Evolutionary conservation across 2,888 invertebrate genomes (phyloP), one percentile per base, ranked within the genome.

Genomic region (Desoria tigrina): DNA sequence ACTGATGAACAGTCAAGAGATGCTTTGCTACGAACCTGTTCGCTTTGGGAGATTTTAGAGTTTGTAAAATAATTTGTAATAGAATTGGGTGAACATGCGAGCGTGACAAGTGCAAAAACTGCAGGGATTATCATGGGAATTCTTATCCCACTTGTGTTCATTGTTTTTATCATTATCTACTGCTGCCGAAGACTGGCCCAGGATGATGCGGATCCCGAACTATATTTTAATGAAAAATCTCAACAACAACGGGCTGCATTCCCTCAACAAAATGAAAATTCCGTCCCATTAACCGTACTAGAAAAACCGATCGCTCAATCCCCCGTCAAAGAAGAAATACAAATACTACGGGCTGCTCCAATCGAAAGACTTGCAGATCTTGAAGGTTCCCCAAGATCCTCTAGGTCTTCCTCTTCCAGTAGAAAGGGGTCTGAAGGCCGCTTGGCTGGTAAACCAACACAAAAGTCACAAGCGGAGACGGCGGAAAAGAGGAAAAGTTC

Each of bases 61-160:
- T 32, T 32, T 32, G 23, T 53, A 27, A 42, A 58, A 58, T 58
- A 16, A 32, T 45, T 39, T 65, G 24, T 16, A 27, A 60, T 64
- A 76, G 76, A 76, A 74, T 71, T 68, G 26, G 76, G 74, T 18
- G 76, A 76, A 58, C 71, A 74, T 61, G 68, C 71, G 18, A 72
- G 73, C 26, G 71, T 74, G 49, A 61, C 74, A 53, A 68, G 68
- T 61, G 73, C 70, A n/a, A 66, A 65, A 63, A 89, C 92, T 4
- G 85, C 88, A 79, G 90, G 89, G 73, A 86, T 91, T 80, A 86
- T 92, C 75, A 82, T 90, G 72, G 87, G 88, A 42, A 85, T 91
- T 69, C 82, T 93, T 80, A 82, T 92, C 77, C 91, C 92, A 24
- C 83, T 91, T 72, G 77, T 90, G 53, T 81, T 92, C 51, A 66